Evolutionary conservation across 2,888 invertebrate genomes (phyloP).

Genomic region (Tanypteryx hageni): DNA sequence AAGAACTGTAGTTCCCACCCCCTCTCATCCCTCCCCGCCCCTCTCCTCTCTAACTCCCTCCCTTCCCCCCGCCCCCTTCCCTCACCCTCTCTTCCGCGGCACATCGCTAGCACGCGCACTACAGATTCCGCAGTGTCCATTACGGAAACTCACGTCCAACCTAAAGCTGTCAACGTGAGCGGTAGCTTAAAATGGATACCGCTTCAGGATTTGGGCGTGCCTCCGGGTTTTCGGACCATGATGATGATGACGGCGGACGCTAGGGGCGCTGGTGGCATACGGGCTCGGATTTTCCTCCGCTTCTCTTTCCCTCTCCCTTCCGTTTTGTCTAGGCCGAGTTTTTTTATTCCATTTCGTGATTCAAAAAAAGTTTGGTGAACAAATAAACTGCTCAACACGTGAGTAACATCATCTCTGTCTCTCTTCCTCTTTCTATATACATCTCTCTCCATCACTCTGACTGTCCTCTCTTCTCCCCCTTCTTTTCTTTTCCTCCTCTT

Average conservation of each 20-base stretch:
- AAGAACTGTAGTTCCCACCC: background rate
- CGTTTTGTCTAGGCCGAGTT: background rate
- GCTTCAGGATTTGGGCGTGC: conserved; percentile 46
- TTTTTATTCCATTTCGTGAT: background rate
- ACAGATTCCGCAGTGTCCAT: conserved; percentile 47
- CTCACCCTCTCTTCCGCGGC: background rate
- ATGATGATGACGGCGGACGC: background rate
- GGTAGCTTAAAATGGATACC: conserved; percentile 52
- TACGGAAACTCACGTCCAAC: conserved; percentile 49
- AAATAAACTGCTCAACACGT: background rate
- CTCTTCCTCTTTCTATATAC: background rate
- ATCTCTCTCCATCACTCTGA: background rate
- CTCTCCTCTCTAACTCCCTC: background rate
- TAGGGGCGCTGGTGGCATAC: background rate
- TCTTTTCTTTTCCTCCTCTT: background rate
- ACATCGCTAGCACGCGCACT: background rate
- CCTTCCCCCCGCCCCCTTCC: too few relatives aligned
- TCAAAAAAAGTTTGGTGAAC: background rate
- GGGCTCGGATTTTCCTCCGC: conserved; percentile 16
- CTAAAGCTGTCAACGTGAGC: conserved; percentile 51
- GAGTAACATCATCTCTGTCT: too few relatives aligned
- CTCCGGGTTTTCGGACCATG: background rate
- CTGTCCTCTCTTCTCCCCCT: background rate
- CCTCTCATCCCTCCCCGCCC: too few relatives aligned
- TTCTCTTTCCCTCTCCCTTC: background rate